Evolutionary conservation across 2,797 vertebrate species (phyloP).

Genomic region (Aratinga solstitialis): DNA sequence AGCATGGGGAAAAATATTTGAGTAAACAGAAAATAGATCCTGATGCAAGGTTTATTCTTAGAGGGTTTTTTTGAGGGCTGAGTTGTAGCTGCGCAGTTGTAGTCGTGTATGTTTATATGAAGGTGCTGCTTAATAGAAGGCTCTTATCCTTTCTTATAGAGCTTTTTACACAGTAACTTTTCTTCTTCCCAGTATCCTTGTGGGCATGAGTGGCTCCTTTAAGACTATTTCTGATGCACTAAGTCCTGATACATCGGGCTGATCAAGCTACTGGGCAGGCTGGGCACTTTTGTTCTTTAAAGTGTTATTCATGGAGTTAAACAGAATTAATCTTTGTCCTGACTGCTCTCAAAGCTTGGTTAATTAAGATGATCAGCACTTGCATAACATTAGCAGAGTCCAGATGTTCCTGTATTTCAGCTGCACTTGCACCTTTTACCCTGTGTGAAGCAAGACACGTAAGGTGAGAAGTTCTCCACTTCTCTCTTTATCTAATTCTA

Average conservation of each 20-base stretch:
- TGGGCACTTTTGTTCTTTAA: not conserved
- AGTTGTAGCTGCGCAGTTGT: not conserved
- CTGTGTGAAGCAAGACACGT: constrained; percentile 7
- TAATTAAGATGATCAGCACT: not conserved
- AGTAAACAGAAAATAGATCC: not conserved
- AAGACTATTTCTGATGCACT: not conserved
- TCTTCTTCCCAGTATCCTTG: not conserved
- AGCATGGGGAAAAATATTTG: not conserved
- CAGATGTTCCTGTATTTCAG: constrained; percentile 52
- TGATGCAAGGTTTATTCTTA: not conserved
- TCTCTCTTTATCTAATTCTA: constrained; percentile 2
- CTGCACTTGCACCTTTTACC: constrained; percentile 1
- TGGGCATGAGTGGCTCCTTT: not conserved
- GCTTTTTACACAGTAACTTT: not conserved
- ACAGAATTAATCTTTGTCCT: constrained; percentile 9
- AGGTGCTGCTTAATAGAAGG: not conserved
- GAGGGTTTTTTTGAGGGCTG: not conserved
- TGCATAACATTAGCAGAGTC: constrained; percentile 19
- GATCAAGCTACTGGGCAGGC: not conserved
- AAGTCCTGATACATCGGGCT: not conserved
- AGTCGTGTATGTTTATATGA: not conserved
- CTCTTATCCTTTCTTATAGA: not conserved
- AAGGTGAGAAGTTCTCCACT: constrained; percentile 36
- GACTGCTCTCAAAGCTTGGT: not conserved
- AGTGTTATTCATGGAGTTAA: not conserved